Conservation (phyloP, 2,888 invertebrate genomes). For the Aspidiotus rigidus region DNA sequence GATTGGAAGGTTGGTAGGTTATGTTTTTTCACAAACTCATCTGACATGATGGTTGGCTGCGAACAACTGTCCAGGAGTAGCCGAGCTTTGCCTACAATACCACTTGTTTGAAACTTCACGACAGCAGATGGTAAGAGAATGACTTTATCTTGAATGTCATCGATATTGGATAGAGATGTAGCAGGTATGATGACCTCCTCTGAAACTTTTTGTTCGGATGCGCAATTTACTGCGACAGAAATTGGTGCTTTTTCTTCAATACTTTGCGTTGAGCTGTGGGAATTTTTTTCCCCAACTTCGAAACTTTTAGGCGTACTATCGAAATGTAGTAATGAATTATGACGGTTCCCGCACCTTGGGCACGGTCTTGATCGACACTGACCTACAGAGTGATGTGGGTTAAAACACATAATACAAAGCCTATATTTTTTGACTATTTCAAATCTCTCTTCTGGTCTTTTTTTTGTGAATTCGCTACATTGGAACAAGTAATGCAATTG, state of each 20-base stretch:
- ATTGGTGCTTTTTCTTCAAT: not conserved
- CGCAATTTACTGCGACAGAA: not conserved
- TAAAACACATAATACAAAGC: slow-evolving; percentile 4
- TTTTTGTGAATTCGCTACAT: not conserved
- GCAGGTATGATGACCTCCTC: not conserved
- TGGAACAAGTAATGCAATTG: not conserved
- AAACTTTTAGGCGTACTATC: not conserved
- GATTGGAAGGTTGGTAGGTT: not conserved
- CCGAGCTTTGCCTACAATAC: not conserved
- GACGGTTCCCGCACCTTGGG: not conserved
- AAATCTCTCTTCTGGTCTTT: slow-evolving; percentile 6
- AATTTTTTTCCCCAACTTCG: not conserved
- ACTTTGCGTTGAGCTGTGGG: not conserved
- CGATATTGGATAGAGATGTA: not conserved
- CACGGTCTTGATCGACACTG: not conserved
- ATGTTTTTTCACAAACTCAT: not conserved
- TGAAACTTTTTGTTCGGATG: not conserved
- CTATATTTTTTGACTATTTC: not conserved
- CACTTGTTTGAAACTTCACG: not conserved
- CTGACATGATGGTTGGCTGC: slow-evolving; percentile 5
- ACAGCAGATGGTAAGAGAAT: slow-evolving; percentile 6
- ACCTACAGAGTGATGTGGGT: not conserved
- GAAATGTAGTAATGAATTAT: slow-evolving; percentile 1
- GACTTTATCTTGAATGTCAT: not conserved
- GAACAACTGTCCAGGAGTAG: slow-evolving; percentile 7